phyloP scores from a whole-genome alignment of 2,888 invertebrate genomes.

The Allacma fusca region DNA sequence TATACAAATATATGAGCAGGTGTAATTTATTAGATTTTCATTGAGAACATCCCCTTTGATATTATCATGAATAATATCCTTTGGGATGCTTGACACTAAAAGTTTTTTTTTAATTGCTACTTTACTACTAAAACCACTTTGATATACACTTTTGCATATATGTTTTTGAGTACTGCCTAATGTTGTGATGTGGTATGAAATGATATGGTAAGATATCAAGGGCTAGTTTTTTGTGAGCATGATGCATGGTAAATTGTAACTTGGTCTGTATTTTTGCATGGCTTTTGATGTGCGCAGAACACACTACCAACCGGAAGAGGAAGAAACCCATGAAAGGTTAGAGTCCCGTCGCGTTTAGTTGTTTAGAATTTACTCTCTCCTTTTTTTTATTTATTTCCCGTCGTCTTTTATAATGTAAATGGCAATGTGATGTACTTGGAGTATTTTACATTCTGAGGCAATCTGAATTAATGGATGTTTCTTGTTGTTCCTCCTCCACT shows the following conservation, averaged over 20 bases:
- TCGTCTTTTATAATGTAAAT: neutral
- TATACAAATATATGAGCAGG: no score
- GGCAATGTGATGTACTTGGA: neutral
- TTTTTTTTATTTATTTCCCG: conserved; percentile 5
- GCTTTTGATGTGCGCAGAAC: conserved; percentile 73
- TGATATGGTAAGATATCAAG: no score
- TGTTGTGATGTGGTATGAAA: no score
- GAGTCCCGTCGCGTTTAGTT: conserved; percentile 60
- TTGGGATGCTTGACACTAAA: no score
- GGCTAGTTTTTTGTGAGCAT: neutral
- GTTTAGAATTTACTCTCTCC: neutral
- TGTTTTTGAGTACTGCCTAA: no score
- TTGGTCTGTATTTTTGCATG: conserved; percentile 61
- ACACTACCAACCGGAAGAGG: conserved; percentile 69
- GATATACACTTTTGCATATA: no score
- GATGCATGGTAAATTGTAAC: neutral
- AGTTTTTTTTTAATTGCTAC: no score
- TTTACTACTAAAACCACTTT: no score
- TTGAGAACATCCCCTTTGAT: no score
- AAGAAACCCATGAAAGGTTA: conserved; percentile 78
- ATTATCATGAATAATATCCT: no score
- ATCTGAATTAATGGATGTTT: neutral
- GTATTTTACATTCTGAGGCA: neutral
- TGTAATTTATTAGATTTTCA: no score
- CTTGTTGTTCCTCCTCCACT: conserved; percentile 66